Evolutionary conservation across 2,797 vertebrate species (phyloP).

Genomic region (Apogon talboti): DNA sequence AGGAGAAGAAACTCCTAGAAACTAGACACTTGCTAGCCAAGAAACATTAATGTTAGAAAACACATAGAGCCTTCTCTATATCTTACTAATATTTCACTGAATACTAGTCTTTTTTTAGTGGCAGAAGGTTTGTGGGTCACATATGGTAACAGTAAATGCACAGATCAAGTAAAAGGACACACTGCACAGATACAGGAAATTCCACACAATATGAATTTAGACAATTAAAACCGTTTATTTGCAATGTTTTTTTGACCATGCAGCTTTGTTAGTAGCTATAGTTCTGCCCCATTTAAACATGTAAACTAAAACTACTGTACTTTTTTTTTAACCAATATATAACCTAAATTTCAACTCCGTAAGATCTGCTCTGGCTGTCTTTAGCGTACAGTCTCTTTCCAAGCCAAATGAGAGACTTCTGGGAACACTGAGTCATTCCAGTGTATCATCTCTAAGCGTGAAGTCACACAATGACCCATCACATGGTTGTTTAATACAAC

Average conservation of each 20-base stretch:
- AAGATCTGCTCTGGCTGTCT: constrained; percentile 3
- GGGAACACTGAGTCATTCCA: constrained; percentile 20
- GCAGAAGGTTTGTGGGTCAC: too few species aligned
- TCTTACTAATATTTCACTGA: too few species aligned
- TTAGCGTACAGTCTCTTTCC: constrained; percentile 17
- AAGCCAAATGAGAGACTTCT: constrained; percentile 17
- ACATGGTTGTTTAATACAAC: constrained; percentile 27
- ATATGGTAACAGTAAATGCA: too few species aligned
- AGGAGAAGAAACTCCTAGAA: too few species aligned
- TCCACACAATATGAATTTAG: too few species aligned
- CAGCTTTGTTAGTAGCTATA: neutral
- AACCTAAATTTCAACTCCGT: constrained; percentile 16
- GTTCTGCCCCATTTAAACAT: neutral
- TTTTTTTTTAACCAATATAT: neutral
- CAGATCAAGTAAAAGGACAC: too few species aligned
- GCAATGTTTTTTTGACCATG: neutral
- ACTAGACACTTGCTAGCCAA: too few species aligned
- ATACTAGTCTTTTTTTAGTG: too few species aligned
- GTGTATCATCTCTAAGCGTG: constrained; percentile 24
- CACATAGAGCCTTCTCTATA: too few species aligned
- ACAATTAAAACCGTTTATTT: too few species aligned
- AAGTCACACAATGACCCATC: constrained; percentile 21
- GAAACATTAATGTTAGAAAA: too few species aligned
- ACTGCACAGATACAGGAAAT: too few species aligned
- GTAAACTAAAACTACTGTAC: neutral